Conservation (phyloP, 2,888 invertebrate genomes). For the Melanostoma scalare region DNA sequence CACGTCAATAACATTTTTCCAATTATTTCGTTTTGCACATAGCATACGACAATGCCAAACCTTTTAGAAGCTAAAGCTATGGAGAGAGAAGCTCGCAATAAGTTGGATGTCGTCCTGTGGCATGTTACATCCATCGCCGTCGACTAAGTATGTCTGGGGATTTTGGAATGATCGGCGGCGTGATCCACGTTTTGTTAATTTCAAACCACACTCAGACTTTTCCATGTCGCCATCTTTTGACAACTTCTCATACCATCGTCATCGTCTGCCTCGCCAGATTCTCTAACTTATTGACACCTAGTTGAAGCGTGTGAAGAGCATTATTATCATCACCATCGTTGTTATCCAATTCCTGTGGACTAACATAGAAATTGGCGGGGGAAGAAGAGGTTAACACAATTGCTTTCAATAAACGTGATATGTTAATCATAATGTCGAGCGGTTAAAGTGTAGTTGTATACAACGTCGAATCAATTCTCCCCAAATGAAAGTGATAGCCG, state of each 20-base stretch:
- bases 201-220: constrained; percentile 51
- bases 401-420: constrained; percentile 78
- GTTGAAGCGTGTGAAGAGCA: constrained; percentile 72
- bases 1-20: constrained; percentile 69
- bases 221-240: constrained; percentile 62
- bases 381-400: constrained; percentile 32
- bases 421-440: constrained; percentile 80
- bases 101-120: constrained; percentile 49
- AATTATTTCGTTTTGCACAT: constrained; percentile 54
- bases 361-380: no score
- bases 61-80: background rate
- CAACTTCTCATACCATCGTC: constrained; percentile 27
- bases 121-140: constrained; percentile 24
- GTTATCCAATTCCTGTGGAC: background rate
- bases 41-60: no score
- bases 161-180: constrained; percentile 59
- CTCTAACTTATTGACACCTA: constrained; percentile 70
- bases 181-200: constrained; percentile 70
- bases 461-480: constrained; percentile 36
- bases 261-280: constrained; percentile 29
- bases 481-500: constrained; percentile 67
- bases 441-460: constrained; percentile 47
- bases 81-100: constrained; percentile 1
- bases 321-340: constrained; percentile 58
- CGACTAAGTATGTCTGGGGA: constrained; percentile 16